A percentile compares a stretch with the other conserved stretches of the same genome.
Conservation (phyloP, 37 sponge, comb jelly and placozoan genomes). For the Oopsacas minuta region DNA sequence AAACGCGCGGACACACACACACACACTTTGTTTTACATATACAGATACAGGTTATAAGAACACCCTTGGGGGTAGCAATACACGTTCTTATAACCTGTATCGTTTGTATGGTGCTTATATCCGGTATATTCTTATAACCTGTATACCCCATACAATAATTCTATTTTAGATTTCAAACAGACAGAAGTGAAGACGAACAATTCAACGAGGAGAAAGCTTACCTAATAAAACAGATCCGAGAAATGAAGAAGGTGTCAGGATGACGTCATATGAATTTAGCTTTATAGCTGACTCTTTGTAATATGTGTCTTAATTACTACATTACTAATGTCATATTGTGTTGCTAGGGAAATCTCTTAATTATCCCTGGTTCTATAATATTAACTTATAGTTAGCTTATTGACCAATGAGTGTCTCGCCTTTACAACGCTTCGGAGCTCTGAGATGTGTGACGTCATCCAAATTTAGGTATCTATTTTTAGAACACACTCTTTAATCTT, state of each 20-base stretch:
- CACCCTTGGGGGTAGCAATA: no score
- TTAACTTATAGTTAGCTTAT: background rate
- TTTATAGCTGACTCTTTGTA: background rate
- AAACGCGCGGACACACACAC: no score
- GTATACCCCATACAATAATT: no score
- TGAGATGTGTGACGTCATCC: background rate
- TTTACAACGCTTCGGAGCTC: background rate
- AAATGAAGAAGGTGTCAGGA: conserved; percentile 34
- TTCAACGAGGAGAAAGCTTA: conserved; percentile 95
- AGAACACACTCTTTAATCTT: no score
- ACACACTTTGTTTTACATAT: no score
- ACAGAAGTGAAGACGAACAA: conserved; percentile 98
- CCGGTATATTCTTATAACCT: no score
- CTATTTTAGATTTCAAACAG: conserved; percentile 61
- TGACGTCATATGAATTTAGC: no score
- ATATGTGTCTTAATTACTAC: background rate
- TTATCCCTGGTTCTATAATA: background rate
- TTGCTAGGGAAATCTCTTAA: no score
- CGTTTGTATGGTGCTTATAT: background rate
- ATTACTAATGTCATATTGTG: no score
- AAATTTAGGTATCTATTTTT: background rate
- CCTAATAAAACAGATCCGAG: conserved; percentile 83
- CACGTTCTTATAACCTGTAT: no score
- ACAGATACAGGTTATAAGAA: no score
- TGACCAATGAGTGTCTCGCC: background rate